phyloP scores from a whole-genome alignment of 2,113 vertebrate genomes.

The Ursus arctos region DNA sequence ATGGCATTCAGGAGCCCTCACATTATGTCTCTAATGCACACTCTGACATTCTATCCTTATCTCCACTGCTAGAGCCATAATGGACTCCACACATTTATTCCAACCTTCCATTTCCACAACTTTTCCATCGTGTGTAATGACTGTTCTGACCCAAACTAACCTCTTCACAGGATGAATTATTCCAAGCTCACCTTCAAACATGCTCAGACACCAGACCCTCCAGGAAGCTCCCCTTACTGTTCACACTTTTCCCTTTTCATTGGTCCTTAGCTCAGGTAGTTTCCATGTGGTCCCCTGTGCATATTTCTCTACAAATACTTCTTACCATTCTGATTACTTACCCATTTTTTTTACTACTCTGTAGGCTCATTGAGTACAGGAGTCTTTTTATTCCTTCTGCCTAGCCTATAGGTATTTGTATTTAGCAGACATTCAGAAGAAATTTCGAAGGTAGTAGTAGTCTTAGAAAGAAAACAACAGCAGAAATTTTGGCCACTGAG shows the following conservation, averaged over 20 bases:
- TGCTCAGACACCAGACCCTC: neutral
- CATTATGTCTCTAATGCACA: neutral
- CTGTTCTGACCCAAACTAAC: neutral
- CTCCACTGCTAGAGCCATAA: neutral
- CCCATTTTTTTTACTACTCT: neutral
- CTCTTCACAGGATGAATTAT: neutral
- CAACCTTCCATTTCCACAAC: neutral
- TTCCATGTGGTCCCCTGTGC: neutral
- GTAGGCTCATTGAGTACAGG: neutral
- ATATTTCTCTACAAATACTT: neutral
- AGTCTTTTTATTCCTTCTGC: neutral
- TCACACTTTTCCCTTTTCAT: neutral
- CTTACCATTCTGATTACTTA: neutral
- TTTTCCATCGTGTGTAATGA: neutral
- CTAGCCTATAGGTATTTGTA: neutral
- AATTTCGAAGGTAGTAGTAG: neutral
- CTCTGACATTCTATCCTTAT: neutral
- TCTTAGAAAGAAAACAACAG: neutral
- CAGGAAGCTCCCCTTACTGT: neutral
- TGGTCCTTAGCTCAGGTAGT: neutral
- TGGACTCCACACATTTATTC: neutral
- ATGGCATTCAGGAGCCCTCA: neutral
- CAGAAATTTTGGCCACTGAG: neutral
- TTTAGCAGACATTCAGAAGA: neutral
- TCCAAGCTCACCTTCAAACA: neutral